phyloP scores from a whole-genome alignment of 2,113 vertebrate genomes.

The Sceloporus undulatus region DNA sequence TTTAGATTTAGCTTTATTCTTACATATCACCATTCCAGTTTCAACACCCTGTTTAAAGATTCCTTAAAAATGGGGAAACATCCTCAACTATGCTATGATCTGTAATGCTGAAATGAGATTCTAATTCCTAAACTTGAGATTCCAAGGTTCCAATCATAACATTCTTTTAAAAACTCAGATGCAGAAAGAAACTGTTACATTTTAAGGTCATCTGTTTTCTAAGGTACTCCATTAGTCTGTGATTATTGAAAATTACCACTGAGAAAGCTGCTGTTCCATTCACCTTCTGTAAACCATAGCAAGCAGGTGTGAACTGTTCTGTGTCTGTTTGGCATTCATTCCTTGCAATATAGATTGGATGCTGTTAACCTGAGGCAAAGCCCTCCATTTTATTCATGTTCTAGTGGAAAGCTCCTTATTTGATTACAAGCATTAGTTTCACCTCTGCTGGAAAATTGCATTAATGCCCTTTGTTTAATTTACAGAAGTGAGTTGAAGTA shows the following conservation, averaged over 20 bases:
- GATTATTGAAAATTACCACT: conserved; percentile 8
- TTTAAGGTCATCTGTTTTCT: conserved; percentile 5
- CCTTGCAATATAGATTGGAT: conserved; percentile 1
- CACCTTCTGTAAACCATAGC: not conserved
- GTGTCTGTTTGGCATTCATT: not conserved
- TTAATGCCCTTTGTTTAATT: conserved; percentile 28
- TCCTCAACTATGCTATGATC: too few relatives aligned
- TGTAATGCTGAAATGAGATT: too few relatives aligned
- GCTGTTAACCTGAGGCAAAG: conserved; percentile 18
- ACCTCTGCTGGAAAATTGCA: not conserved
- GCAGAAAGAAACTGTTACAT: not conserved
- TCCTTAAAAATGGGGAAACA: not conserved
- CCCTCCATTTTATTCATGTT: conserved; percentile 20
- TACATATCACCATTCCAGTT: not conserved
- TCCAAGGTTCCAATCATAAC: conserved; percentile 27
- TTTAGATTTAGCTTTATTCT: conserved; percentile 15
- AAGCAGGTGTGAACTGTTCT: conserved; percentile 21
- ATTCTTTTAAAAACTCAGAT: not conserved
- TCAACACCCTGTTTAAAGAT: conserved; percentile 11
- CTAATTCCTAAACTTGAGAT: conserved; percentile 2
- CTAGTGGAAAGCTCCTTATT: not conserved
- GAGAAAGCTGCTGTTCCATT: not conserved
- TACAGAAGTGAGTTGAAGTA: conserved; percentile 16
- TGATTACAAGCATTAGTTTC: conserved; percentile 25
- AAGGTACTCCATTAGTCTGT: not conserved